A percentile compares a stretch with the other conserved stretches of the same genome.
Conservation (phyloP, 53 echinoderm and acorn worm species). For the Temnopleurus reevesii region DNA sequence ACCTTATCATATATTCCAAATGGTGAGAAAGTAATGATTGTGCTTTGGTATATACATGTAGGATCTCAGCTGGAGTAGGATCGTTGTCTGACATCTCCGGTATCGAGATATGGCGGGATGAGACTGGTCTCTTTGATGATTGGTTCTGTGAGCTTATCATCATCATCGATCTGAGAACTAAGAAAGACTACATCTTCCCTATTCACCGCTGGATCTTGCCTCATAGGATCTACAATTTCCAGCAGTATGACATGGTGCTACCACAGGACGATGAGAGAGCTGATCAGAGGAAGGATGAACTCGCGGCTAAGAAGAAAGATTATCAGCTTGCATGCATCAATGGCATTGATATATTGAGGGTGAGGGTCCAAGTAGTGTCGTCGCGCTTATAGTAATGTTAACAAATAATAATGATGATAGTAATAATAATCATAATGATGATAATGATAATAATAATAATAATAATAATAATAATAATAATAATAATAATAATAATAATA, state of each 20-base stretch:
- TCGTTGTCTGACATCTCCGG: constrained; percentile 51
- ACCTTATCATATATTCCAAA: too few species aligned
- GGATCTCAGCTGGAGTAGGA: not conserved
- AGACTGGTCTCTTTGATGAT: constrained; percentile 53
- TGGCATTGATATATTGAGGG: not conserved
- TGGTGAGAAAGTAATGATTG: too few species aligned
- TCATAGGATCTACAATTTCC: constrained; percentile 8
- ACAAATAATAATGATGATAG: not conserved
- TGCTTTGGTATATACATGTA: not conserved
- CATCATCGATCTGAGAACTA: constrained; percentile 38
- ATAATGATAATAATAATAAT: not conserved
- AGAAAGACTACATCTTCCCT: constrained; percentile 64
- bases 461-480: not conserved
- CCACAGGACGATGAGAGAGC: constrained; percentile 64
- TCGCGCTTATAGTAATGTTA: not conserved
- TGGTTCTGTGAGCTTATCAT: constrained; percentile 70
- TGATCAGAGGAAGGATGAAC: constrained; percentile 18
- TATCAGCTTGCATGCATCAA: not conserved
- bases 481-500: not conserved
- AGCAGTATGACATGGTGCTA: constrained; percentile 57
- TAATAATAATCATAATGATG: not conserved
- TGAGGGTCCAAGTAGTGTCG: not conserved
- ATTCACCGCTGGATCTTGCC: constrained; percentile 71
- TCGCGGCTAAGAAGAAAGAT: not conserved
- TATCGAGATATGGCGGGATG: constrained; percentile 72